Conservation (phyloP, 2,113 vertebrate genomes). For the Suricata suricatta region DNA sequence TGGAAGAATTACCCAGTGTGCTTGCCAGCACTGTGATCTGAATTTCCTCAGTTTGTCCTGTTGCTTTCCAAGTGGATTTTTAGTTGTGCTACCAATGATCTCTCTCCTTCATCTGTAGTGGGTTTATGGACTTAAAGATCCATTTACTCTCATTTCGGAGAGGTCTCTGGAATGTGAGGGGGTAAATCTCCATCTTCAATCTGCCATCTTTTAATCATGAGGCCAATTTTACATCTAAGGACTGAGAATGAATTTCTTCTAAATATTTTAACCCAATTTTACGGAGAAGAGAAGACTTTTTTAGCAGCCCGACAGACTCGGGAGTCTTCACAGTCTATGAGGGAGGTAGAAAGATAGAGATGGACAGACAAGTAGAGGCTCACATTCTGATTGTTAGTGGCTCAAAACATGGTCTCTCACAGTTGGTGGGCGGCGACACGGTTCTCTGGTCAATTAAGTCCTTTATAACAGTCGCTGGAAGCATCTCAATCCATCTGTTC, state of each 20-base stretch:
- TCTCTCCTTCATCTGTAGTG: neutral
- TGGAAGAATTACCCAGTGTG: neutral
- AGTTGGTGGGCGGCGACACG: neutral
- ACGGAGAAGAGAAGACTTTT: neutral
- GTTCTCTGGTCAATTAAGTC: neutral
- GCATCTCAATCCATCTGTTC: neutral
- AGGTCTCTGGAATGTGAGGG: neutral
- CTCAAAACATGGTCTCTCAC: neutral
- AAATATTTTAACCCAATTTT: constrained; percentile 2
- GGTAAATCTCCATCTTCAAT: neutral
- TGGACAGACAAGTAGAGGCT: neutral
- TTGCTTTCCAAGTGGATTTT: neutral
- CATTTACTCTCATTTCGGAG: neutral
- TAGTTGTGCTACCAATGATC: neutral
- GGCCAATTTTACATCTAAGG: neutral
- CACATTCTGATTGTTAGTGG: neutral
- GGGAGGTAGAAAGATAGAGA: neutral
- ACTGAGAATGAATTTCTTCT: neutral
- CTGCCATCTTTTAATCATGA: neutral
- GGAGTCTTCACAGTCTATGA: neutral
- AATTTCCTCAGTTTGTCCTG: neutral
- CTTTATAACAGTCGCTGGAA: neutral
- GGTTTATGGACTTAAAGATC: neutral
- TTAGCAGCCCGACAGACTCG: neutral
- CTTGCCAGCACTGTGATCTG: neutral